These are phyloP conservation scores for Aphrophora alni DNA, from an alignment of 2,888 invertebrate species.

Conservation along the genomic window DNA sequence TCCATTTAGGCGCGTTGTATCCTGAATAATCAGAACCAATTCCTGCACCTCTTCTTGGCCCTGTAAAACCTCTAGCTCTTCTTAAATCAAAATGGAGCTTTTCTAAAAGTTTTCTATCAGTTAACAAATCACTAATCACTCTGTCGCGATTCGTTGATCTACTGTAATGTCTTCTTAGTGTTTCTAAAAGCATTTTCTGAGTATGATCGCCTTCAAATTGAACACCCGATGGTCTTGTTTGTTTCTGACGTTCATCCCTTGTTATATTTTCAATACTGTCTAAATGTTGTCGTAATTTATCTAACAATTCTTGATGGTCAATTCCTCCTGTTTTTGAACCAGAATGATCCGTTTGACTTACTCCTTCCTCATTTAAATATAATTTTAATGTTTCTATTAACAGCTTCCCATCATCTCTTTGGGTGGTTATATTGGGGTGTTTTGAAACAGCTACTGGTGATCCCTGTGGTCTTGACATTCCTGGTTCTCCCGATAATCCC, in stretches of 20 bases:
- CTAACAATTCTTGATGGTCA: constrained; percentile 69
- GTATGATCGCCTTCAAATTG: constrained; percentile 56
- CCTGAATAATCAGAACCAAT: constrained; percentile 23
- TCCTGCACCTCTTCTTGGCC: constrained; percentile 49
- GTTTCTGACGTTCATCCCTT: constrained; percentile 43
- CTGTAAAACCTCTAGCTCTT: constrained; percentile 67
- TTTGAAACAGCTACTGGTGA: constrained; percentile 45
- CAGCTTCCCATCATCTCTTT: constrained; percentile 63
- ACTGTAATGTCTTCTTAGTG: constrained; percentile 70
- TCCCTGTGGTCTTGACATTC: neutral
- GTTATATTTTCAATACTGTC: constrained; percentile 56
- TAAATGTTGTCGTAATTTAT: constrained; percentile 67
- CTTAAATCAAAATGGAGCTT: constrained; percentile 75
- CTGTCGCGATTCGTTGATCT: constrained; percentile 70
- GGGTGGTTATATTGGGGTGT: constrained; percentile 35
- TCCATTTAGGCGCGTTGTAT: constrained; percentile 32
- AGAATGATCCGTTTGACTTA: constrained; percentile 54
- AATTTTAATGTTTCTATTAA: constrained; percentile 71
- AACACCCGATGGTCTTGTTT: constrained; percentile 26
- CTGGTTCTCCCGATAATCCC: neutral
- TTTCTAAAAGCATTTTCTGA: constrained; percentile 69
- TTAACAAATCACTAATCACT: constrained; percentile 74
- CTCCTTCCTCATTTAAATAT: constrained; percentile 65
- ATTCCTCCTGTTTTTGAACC: constrained; percentile 49
- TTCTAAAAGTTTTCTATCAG: constrained; percentile 75